phyloP scores from a whole-genome alignment of 2,113 vertebrate species.

The Gulo gulo region DNA sequence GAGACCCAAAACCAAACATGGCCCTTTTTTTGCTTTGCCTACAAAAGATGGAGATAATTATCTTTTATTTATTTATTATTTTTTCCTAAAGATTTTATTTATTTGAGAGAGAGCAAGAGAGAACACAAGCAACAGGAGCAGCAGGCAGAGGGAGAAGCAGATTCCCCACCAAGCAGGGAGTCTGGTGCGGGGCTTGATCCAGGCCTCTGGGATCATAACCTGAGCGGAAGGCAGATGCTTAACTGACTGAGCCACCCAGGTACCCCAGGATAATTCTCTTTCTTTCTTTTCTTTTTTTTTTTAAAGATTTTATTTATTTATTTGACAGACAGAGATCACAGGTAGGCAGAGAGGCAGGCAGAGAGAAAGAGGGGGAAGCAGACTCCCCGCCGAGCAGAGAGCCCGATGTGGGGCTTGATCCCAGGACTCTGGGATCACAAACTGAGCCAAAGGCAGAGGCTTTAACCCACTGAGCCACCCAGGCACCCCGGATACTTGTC shows the following conservation, averaged over 20 bases:
- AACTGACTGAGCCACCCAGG: too few relatives aligned
- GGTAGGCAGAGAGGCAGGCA: too few relatives aligned
- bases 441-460: too few relatives aligned
- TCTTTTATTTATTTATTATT: too few relatives aligned
- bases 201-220: background rate
- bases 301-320: too few relatives aligned
- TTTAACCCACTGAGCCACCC: too few relatives aligned
- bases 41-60: background rate
- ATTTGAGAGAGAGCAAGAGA: too few relatives aligned
- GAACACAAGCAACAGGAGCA: too few relatives aligned
- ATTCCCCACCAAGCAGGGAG: too few relatives aligned
- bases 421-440: too few relatives aligned
- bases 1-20: background rate
- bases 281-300: background rate
- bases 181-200: background rate
- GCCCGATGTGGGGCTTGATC: fast-evolving
- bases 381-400: background rate
- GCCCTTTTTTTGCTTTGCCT: background rate
- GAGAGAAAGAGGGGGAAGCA: background rate
- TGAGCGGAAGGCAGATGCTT: background rate
- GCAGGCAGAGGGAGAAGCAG: too few relatives aligned
- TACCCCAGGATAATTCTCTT: background rate
- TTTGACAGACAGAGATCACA: background rate
- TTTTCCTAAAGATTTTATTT: background rate
- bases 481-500: background rate